A percentile compares a stretch with the other conserved stretches of the same genome.
Conservation (phyloP, 2,797 vertebrate genomes). For the Xerus rutilus region DNA sequence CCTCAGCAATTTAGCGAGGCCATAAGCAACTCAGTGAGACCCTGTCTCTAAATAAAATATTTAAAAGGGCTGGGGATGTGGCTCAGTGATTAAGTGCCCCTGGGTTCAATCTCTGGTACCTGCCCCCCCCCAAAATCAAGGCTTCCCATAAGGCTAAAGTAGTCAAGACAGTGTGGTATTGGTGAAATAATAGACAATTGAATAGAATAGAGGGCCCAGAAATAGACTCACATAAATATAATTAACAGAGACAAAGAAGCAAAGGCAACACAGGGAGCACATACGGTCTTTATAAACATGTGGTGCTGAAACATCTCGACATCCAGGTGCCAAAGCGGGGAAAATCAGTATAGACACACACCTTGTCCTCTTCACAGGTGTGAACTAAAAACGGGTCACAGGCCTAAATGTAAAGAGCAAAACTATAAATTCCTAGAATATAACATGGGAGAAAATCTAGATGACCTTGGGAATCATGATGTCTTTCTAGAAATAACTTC, state of each 20-base stretch:
- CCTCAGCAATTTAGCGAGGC: too few species aligned
- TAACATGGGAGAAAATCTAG: neutral
- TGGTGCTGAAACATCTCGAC: neutral
- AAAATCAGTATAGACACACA: neutral
- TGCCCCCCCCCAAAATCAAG: too few species aligned
- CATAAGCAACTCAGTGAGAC: too few species aligned
- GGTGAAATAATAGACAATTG: too few species aligned
- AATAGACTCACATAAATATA: too few species aligned
- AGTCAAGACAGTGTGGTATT: neutral
- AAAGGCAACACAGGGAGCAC: neutral
- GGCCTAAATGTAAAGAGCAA: neutral
- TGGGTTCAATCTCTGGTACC: too few species aligned
- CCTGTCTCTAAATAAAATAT: too few species aligned
- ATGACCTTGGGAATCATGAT: too few species aligned
- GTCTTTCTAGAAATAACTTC: neutral
- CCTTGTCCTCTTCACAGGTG: neutral
- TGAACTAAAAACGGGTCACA: neutral
- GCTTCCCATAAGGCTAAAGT: neutral
- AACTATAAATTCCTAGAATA: neutral
- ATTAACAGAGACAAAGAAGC: neutral
- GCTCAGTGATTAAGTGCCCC: too few species aligned
- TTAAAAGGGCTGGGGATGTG: too few species aligned
- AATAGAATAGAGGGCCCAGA: too few species aligned
- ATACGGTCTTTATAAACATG: neutral
- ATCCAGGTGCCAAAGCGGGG: neutral